Evolutionary conservation across 2,113 vertebrate genomes (phyloP).

Genomic region (Paracanthobrama guichenoti): DNA sequence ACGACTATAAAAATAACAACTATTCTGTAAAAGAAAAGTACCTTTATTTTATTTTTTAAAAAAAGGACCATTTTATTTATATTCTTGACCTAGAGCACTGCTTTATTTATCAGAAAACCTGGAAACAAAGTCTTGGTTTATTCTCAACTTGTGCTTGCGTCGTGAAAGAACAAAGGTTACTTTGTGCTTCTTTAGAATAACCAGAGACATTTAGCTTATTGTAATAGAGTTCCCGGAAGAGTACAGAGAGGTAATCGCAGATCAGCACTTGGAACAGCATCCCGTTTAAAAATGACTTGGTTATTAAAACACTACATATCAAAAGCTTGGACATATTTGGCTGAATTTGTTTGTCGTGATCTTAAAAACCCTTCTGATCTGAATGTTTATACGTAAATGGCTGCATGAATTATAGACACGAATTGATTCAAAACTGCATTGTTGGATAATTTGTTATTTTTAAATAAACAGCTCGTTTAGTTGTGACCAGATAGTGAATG

Average conservation of each 20-base stretch:
- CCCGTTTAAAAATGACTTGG: neutral
- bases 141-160: neutral
- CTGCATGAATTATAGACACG: neutral
- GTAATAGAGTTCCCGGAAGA: conserved; percentile 41
- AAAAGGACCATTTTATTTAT: neutral
- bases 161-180: conserved; percentile 11
- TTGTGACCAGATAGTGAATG: neutral
- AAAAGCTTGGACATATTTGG: neutral
- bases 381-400: neutral
- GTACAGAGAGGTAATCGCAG: conserved; percentile 46
- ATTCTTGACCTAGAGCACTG: conserved; percentile 10
- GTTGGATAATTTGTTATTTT: neutral
- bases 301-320: neutral
- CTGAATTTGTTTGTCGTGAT: neutral
- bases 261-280: conserved; percentile 34
- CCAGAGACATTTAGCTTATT: conserved; percentile 46
- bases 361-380: neutral
- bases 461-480: neutral
- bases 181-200: conserved; percentile 25
- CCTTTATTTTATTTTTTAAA: neutral
- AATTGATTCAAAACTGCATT: neutral
- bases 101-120: neutral
- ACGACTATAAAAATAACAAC: conserved; percentile 28
- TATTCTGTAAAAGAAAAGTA: conserved; percentile 34
- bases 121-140: neutral